A percentile compares a stretch with the other conserved stretches of the same genome.
These are phyloP conservation scores for Psilopogon haemacephalus DNA, from an alignment of 2,113 vertebrate genomes.

Conservation along the genomic window DNA sequence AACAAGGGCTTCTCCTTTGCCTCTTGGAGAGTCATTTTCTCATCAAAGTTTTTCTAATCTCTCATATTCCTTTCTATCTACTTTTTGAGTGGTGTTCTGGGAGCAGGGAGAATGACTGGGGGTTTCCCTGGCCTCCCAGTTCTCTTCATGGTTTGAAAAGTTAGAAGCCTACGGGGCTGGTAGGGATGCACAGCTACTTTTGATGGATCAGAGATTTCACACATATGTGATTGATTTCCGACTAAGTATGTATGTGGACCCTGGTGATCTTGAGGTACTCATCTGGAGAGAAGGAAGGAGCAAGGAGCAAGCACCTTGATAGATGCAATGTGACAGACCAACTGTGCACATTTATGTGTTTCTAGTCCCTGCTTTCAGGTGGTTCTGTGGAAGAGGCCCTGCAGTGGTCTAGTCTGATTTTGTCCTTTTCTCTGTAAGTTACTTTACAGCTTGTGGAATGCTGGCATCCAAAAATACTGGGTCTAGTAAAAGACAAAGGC, in stretches of 20 bases:
- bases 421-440: background rate
- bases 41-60: background rate
- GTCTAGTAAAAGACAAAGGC: background rate
- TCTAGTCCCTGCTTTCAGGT: background rate
- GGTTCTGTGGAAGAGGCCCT: background rate
- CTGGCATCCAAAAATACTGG: background rate
- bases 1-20: background rate
- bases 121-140: accelerated
- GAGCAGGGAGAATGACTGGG: background rate
- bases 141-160: accelerated
- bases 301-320: background rate
- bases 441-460: background rate
- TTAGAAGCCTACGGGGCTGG: background rate
- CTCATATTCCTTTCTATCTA: background rate
- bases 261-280: background rate
- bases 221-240: background rate
- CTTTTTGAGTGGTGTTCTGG: background rate
- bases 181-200: background rate
- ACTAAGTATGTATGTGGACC: accelerated
- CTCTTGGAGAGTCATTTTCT: background rate
- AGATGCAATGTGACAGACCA: background rate
- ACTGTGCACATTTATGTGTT: background rate
- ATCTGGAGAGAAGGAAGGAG: background rate
- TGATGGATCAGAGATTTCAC: background rate
- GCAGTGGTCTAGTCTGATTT: background rate